These are phyloP conservation scores for Mirounga angustirostris DNA, from an alignment of 2,113 vertebrate species.

Conservation along the genomic window DNA sequence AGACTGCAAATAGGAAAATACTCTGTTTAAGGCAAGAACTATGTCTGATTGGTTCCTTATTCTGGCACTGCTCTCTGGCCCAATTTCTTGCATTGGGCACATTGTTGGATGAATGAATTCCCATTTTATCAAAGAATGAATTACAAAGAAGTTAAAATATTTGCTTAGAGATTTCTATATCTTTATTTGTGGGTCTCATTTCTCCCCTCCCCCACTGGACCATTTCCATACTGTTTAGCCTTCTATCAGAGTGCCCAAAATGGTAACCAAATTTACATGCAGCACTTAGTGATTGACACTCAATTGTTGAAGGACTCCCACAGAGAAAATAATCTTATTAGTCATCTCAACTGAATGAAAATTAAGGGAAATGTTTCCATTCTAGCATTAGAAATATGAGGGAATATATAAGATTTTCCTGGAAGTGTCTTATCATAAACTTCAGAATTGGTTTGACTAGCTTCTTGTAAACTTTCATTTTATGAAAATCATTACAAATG, in stretches of 20 bases:
- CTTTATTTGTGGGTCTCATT: neutral
- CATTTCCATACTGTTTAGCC: neutral
- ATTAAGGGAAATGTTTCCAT: neutral
- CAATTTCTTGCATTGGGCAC: neutral
- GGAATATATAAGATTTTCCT: neutral
- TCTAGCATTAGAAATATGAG: neutral
- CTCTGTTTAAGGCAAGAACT: neutral
- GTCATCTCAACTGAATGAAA: neutral
- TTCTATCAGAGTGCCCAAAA: neutral
- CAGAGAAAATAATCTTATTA: neutral
- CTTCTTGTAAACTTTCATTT: constrained; percentile 36
- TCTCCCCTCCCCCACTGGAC: neutral
- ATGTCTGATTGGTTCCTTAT: neutral
- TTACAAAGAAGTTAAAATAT: constrained; percentile 2
- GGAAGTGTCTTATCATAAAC: neutral
- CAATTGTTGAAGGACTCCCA: neutral
- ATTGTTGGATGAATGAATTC: neutral
- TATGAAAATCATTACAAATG: constrained; percentile 21
- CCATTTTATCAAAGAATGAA: neutral
- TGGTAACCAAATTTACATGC: neutral
- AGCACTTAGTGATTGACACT: neutral
- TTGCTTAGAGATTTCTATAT: neutral
- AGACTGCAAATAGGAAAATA: constrained; percentile 33
- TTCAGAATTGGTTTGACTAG: neutral
- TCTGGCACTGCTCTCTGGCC: neutral